Evolutionary conservation across 1,140 invertebrate species (phyloP), one percentile per base, ranked within the genome.

Genomic region (Subanguina moxae): DNA sequence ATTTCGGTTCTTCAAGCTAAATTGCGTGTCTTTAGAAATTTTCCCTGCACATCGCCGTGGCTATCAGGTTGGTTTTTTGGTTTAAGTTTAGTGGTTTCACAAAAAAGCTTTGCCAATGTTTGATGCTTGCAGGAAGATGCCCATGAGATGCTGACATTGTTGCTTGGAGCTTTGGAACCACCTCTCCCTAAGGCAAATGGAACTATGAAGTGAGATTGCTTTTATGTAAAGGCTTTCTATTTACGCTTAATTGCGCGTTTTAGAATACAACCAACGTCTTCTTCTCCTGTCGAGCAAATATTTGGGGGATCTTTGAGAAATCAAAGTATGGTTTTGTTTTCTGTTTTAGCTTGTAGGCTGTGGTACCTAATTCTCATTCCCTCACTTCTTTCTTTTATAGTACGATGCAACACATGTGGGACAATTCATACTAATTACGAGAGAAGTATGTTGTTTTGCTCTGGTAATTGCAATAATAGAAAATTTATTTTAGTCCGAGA

Each of bases 231-330:
- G n/a, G 23, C 23, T 15, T 15, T 7, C 3, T 21, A 21, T 7
- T 52, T 52, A 52, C 17, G 11, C 11, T 45, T 11, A 13, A 11
- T 11, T 11, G 43, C 48, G 3, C 3, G 3, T 21, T 52, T 52
- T 15, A 52, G 48, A 52, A 52, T 52, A 21, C 48, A 52, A 15
- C 48, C 43, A 42, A 32, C 27, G 21, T 62, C 75, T 23, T 61
- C 62, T 32, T 77, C 73, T 23, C 67, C 76, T 43, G 74, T 74
- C 28, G 73, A 74, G 43, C 68, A 75, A 61, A 74, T 74, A 23
- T 74, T 74, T 63, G 73, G 73, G 19, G 73, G 73, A 32, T 64
- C 28, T 46, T 25, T 74, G 30, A 48, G 73, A 28, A 78, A 67
- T 45, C 56, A 32, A 38, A 59, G 74, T 74, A 30, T 13, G 52